Conservation (phyloP, 2,797 vertebrate species). For the Coranthus polyacanthus region DNA sequence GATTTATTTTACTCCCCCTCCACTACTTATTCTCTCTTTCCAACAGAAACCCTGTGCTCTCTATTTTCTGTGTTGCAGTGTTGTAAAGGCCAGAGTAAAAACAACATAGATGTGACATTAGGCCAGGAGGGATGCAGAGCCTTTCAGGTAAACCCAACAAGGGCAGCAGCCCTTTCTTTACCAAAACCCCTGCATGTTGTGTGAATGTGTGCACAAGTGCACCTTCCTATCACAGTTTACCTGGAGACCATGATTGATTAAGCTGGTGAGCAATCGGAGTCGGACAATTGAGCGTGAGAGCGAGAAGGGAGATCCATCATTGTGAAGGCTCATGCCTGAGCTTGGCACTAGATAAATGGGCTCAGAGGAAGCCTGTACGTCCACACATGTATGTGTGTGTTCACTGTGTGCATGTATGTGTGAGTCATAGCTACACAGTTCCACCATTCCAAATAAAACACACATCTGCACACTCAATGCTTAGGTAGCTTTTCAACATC, state of each 20-base stretch:
- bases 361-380: conserved; percentile 23
- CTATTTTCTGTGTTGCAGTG: conserved; percentile 13
- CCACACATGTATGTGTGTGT: background rate
- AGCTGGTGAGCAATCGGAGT: conserved; percentile 64
- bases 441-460: conserved; percentile 2
- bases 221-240: conserved; percentile 44
- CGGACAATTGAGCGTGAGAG: conserved; percentile 75
- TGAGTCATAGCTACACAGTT: conserved; percentile 1
- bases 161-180: background rate
- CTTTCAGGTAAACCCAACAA: background rate
- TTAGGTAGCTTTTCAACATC: background rate
- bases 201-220: conserved; percentile 7
- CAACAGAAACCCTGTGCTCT: too few species aligned
- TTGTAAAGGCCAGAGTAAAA: conserved; percentile 3
- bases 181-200: background rate
- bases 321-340: conserved; percentile 75
- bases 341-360: conserved; percentile 76
- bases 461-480: background rate
- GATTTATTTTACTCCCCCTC: too few species aligned
- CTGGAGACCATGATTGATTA: conserved; percentile 76
- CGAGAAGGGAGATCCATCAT: conserved; percentile 77
- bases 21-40: too few species aligned
- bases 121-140: background rate
- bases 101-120: background rate
- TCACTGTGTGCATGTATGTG: background rate